phyloP scores from a whole-genome alignment of 2,888 invertebrate genomes.

The Tetragonula carbonaria region DNA sequence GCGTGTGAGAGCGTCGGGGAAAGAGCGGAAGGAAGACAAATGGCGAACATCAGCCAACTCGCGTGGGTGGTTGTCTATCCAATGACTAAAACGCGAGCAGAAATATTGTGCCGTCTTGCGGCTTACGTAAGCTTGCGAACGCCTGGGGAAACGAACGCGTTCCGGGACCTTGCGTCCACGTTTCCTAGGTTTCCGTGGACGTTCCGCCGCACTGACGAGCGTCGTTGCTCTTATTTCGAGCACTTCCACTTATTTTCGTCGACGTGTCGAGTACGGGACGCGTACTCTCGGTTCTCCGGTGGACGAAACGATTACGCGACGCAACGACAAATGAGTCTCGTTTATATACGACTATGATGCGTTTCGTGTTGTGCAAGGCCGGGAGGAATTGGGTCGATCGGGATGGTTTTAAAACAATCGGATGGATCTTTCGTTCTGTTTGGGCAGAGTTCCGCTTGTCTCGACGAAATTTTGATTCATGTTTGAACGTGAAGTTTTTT shows the following conservation, averaged over 20 bases:
- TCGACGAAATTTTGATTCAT: background rate
- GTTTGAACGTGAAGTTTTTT: background rate
- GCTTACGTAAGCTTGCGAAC: constrained; percentile 32
- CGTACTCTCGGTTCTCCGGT: background rate
- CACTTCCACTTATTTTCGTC: constrained; percentile 26
- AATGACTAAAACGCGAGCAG: constrained; percentile 22
- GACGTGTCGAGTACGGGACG: background rate
- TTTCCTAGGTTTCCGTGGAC: constrained; percentile 8
- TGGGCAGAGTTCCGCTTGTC: background rate
- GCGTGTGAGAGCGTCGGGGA: no score
- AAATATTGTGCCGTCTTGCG: constrained; percentile 52
- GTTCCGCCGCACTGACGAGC: constrained; percentile 23
- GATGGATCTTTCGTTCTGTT: background rate
- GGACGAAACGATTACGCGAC: background rate
- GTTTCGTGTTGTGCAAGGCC: background rate
- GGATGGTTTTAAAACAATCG: background rate
- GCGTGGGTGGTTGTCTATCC: constrained; percentile 71
- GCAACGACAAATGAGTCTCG: constrained; percentile 14
- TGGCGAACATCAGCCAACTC: constrained; percentile 66
- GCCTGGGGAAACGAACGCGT: constrained; percentile 16
- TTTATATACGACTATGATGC: background rate
- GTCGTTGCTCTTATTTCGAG: constrained; percentile 10
- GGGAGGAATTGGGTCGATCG: background rate
- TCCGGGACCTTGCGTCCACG: constrained; percentile 5
- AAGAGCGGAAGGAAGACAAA: constrained; percentile 64